phyloP scores from a whole-genome alignment of 1,140 invertebrate species.

The Zaprionus lachaisei region DNA sequence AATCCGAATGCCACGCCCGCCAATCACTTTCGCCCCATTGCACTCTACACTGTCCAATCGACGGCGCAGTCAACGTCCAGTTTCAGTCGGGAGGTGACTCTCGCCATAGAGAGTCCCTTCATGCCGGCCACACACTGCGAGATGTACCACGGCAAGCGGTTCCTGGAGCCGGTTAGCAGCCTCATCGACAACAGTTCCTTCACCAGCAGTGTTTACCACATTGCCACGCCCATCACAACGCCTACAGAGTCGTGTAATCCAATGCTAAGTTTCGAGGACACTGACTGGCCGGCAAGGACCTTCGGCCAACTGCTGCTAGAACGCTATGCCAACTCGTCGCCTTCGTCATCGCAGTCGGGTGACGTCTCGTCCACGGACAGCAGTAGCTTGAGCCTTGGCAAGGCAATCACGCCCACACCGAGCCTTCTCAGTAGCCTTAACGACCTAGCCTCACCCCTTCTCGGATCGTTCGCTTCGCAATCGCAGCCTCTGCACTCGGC shows the following conservation, averaged over 20 bases:
- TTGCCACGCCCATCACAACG: slow-evolving; percentile 63
- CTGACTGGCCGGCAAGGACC: slow-evolving; percentile 65
- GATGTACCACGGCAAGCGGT: slow-evolving; percentile 73
- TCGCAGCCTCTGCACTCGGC: slow-evolving; percentile 61
- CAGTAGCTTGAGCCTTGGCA: slow-evolving; percentile 52
- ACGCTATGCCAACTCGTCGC: slow-evolving; percentile 48
- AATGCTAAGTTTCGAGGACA: slow-evolving; percentile 33
- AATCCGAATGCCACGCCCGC: slow-evolving; percentile 43
- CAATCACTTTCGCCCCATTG: slow-evolving; percentile 67
- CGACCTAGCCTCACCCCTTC: slow-evolving; percentile 60
- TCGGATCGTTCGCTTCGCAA: slow-evolving; percentile 57
- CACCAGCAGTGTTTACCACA: slow-evolving; percentile 66
- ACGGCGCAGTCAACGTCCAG: background rate
- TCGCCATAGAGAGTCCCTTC: slow-evolving; percentile 52
- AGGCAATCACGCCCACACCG: slow-evolving; percentile 43
- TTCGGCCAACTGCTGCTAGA: slow-evolving; percentile 63
- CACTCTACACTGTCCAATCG: slow-evolving; percentile 29
- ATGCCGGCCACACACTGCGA: slow-evolving; percentile 51
- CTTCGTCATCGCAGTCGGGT: slow-evolving; percentile 21
- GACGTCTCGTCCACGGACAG: slow-evolving; percentile 64
- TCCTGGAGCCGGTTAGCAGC: slow-evolving; percentile 63
- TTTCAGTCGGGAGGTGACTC: slow-evolving; percentile 38
- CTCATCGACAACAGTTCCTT: slow-evolving; percentile 68
- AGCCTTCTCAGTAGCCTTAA: slow-evolving; percentile 48
- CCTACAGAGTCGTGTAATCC: slow-evolving; percentile 38